Evolutionary conservation across 2,113 vertebrate genomes (phyloP).

Genomic region (Actenoides hombroni): DNA sequence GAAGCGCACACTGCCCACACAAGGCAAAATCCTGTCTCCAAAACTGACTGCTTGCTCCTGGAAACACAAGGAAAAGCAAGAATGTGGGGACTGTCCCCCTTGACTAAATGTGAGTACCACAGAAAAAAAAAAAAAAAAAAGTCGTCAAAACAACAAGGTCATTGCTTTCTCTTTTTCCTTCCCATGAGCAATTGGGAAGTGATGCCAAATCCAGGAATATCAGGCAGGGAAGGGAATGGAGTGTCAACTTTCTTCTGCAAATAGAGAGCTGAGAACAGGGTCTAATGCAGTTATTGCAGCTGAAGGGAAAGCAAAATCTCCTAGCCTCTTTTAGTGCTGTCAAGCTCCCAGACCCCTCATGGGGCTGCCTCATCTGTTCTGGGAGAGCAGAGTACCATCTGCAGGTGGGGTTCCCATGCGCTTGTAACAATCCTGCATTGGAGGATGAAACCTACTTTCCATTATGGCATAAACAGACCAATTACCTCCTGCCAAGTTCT

Average conservation of each 20-base stretch:
- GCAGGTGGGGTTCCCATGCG: background rate
- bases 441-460: background rate
- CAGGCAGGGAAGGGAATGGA: background rate
- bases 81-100: background rate
- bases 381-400: background rate
- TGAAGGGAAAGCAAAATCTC: background rate
- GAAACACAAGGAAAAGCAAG: background rate
- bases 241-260: slow-evolving; percentile 6
- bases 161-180: background rate
- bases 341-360: background rate
- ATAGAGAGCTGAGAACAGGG: background rate
- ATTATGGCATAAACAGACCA: background rate
- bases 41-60: background rate
- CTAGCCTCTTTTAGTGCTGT: background rate
- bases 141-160: background rate
- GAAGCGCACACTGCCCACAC: background rate
- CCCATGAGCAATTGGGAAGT: background rate
- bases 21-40: background rate
- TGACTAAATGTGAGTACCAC: background rate
- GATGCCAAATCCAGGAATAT: slow-evolving; percentile 2
- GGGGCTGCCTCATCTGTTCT: background rate
- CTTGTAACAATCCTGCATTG: background rate
- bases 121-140: background rate
- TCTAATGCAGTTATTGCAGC: background rate
- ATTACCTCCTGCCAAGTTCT: background rate